phyloP scores from a whole-genome alignment of 2,113 vertebrate genomes.

The Lepus timidus region DNA sequence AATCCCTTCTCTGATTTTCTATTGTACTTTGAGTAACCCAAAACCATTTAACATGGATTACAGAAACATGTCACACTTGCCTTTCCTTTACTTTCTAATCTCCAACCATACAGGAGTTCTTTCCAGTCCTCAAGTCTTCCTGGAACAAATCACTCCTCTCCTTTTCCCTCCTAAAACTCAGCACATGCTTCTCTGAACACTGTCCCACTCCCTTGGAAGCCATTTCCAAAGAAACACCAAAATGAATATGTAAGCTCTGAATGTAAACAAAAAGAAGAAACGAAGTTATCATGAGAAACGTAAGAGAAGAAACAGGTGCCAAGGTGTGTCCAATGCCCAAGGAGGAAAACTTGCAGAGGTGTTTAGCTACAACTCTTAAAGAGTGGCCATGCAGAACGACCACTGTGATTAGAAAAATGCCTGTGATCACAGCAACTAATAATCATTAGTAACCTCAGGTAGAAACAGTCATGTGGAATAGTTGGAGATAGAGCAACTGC shows the following conservation, averaged over 20 bases:
- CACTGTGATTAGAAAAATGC: background rate
- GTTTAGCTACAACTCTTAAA: background rate
- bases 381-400: background rate
- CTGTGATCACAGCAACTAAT: background rate
- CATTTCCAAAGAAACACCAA: background rate
- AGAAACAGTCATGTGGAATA: background rate
- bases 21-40: background rate
- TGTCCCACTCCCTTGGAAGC: background rate
- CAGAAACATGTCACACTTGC: background rate
- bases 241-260: background rate
- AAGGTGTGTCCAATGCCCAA: background rate
- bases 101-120: background rate
- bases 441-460: background rate
- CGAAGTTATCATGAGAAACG: background rate
- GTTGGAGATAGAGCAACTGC: background rate
- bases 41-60: background rate
- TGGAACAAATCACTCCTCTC: background rate
- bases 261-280: background rate
- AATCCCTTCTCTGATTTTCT: background rate
- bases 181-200: background rate
- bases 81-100: background rate
- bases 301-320: background rate
- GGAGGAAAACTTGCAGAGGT: background rate
- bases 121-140: background rate
- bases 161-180: accelerated